Percentiles rank a stretch among this genome's conserved stretches.
phyloP scores from a whole-genome alignment of 1,140 invertebrate genomes.

The Psilanteris sp. region DNA sequence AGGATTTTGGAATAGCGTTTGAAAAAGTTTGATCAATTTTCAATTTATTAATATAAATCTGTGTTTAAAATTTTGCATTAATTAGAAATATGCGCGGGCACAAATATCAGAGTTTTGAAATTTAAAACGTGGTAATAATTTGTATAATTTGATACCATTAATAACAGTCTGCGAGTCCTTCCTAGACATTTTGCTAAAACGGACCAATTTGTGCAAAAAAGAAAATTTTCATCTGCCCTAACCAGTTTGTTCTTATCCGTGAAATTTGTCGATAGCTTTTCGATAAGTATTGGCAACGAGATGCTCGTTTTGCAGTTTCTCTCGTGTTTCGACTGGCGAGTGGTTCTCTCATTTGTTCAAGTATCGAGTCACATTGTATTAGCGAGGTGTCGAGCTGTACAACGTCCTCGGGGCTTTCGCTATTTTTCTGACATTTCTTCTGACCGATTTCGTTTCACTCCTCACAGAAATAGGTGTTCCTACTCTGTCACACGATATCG shows the following conservation, averaged over 20 bases:
- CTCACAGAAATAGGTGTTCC: slow-evolving; percentile 29
- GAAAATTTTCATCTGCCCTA: slow-evolving; percentile 15
- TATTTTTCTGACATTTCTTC: slow-evolving; percentile 56
- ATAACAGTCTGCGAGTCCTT: too few relatives aligned
- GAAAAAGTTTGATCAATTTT: too few relatives aligned
- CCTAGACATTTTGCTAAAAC: slow-evolving; percentile 1
- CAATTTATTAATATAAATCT: too few relatives aligned
- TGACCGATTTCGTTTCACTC: slow-evolving; percentile 34
- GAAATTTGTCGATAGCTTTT: slow-evolving; percentile 27
- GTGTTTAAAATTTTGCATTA: too few relatives aligned
- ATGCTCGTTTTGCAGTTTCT: slow-evolving; percentile 28
- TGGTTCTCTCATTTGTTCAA: slow-evolving; percentile 52
- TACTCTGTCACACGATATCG: slow-evolving; percentile 3
- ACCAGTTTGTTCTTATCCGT: slow-evolving; percentile 13
- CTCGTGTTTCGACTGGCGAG: slow-evolving; percentile 30
- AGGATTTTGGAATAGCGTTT: too few relatives aligned
- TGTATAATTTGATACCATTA: neutral
- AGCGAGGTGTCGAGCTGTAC: slow-evolving; percentile 66
- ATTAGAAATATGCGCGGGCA: too few relatives aligned
- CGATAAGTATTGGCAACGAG: slow-evolving; percentile 4
- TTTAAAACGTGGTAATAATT: too few relatives aligned
- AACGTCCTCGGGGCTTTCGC: slow-evolving; percentile 68
- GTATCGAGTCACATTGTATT: slow-evolving; percentile 71
- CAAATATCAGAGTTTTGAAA: too few relatives aligned
- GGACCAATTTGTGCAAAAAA: slow-evolving; percentile 16